These are phyloP conservation scores for Syrrhaptes paradoxus DNA, from an alignment of 2,113 vertebrate species.

Conservation along the genomic window DNA sequence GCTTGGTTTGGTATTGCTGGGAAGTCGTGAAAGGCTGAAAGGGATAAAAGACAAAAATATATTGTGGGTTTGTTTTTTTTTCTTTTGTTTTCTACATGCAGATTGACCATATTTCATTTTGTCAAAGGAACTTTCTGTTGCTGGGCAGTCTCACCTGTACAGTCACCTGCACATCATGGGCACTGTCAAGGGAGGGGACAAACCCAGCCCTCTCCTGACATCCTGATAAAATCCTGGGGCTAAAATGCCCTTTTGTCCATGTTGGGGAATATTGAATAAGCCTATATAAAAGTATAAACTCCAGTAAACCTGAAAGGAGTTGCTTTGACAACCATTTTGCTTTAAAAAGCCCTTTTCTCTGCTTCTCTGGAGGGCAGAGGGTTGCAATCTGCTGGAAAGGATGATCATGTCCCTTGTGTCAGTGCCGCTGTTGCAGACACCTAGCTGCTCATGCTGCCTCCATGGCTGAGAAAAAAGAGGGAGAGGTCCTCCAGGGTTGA, in stretches of 20 bases:
- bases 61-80: neutral
- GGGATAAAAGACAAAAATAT: neutral
- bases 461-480: neutral
- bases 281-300: neutral
- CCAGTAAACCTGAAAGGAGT: neutral
- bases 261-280: neutral
- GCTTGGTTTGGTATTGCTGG: neutral
- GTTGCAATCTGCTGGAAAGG: neutral
- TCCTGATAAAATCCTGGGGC: neutral
- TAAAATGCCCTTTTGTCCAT: neutral
- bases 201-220: neutral
- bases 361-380: neutral
- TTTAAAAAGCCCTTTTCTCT: neutral
- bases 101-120: neutral
- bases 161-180: rapidly evolving
- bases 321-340: neutral
- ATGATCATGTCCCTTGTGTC: neutral
- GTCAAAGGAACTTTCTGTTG: neutral
- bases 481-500: neutral
- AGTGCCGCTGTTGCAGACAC: neutral
- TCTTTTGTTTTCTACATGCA: neutral
- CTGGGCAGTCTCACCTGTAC: neutral
- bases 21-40: neutral
- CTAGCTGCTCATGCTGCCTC: neutral
- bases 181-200: neutral